Conservation (phyloP, 1,140 invertebrate genomes). For the Pentalonia nigronervosa region DNA sequence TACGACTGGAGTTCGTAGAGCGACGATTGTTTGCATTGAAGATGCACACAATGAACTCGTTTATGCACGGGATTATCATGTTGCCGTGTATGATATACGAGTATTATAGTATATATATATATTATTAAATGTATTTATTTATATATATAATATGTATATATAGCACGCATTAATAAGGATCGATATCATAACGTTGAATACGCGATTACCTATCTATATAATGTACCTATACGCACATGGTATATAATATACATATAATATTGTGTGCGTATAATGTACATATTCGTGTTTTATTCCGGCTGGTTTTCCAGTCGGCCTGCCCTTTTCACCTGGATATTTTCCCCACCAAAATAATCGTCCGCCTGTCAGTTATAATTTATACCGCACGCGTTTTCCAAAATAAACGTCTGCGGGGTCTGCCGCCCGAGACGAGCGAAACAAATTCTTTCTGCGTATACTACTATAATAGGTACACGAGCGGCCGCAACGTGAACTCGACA, state of each 20-base stretch:
- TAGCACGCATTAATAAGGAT: background rate
- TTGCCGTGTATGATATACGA: background rate
- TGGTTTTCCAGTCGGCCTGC: background rate
- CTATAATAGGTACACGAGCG: background rate
- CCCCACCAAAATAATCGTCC: conserved; percentile 28
- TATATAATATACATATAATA: background rate
- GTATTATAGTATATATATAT: background rate
- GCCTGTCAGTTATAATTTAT: conserved; percentile 47
- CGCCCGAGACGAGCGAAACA: conserved; percentile 12
- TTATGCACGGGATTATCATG: background rate
- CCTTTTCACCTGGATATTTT: conserved; percentile 42
- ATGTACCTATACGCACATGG: background rate
- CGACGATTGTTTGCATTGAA: background rate
- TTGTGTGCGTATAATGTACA: background rate
- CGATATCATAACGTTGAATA: background rate
- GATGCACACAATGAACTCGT: background rate
- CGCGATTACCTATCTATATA: background rate
- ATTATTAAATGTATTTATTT: too few species aligned
- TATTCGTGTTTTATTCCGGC: background rate
- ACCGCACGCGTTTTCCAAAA: conserved; percentile 23
- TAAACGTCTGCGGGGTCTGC: background rate
- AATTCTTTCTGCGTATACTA: background rate
- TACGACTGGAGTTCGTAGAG: background rate
- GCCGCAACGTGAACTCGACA: background rate
- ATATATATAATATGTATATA: too few species aligned